Conservation (phyloP, 30 jellyfish, hydroid and myxozoan species). For the Rhopilema esculentum region DNA sequence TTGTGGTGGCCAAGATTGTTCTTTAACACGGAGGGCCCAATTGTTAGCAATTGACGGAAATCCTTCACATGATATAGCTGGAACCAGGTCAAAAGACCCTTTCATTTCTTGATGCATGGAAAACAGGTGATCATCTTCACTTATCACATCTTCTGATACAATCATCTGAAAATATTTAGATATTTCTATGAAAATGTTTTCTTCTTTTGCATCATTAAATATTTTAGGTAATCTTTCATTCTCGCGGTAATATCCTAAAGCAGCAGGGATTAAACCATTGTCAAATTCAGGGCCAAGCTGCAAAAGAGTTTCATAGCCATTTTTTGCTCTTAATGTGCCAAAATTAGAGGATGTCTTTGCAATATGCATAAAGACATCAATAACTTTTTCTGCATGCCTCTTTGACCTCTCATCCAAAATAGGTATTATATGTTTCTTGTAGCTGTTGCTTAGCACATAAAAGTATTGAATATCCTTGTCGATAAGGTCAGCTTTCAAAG, state of each 20-base stretch:
- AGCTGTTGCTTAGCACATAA: slow-evolving; percentile 14
- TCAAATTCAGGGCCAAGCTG: slow-evolving; percentile 31
- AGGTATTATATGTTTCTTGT: slow-evolving; percentile 42
- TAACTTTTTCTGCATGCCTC: slow-evolving; percentile 16
- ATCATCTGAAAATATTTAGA: slow-evolving; percentile 7
- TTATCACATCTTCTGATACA: neutral
- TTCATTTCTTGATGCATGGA: neutral
- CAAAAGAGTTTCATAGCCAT: neutral
- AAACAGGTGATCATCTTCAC: neutral
- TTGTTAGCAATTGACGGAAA: slow-evolving; percentile 26
- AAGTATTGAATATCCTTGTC: slow-evolving; percentile 10
- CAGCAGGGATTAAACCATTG: slow-evolving; percentile 26
- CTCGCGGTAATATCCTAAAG: neutral
- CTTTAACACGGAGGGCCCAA: slow-evolving; percentile 43
- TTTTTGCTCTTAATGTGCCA: slow-evolving; percentile 9
- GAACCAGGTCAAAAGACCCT: slow-evolving; percentile 54
- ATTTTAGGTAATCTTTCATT: neutral
- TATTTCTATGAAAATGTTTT: neutral
- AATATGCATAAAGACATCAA: slow-evolving; percentile 4
- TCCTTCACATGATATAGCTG: slow-evolving; percentile 56
- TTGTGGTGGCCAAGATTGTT: slow-evolving; percentile 50
- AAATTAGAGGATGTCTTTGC: neutral
- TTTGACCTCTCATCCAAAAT: slow-evolving; percentile 7
- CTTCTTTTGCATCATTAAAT: neutral
- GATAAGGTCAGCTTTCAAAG: neutral